Evolutionary conservation across 2,888 invertebrate genomes (phyloP).

Genomic region (Plebejus anna): DNA sequence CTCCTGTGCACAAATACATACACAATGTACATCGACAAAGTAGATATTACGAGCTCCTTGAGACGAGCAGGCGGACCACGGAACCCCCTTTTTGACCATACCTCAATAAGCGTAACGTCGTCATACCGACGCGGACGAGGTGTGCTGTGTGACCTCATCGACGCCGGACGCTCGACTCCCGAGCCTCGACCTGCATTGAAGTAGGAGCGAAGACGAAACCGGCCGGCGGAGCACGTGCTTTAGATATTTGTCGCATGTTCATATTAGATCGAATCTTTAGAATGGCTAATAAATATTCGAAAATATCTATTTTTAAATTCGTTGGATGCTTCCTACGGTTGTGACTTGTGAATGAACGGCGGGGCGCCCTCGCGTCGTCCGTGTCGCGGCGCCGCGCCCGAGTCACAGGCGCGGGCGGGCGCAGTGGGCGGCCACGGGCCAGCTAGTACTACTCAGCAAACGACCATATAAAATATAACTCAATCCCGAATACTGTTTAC

Average conservation of each 20-base stretch:
- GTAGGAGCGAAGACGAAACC: constrained; percentile 30
- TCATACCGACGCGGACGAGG: too few species aligned
- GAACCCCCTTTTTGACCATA: not conserved
- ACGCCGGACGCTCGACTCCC: too few species aligned
- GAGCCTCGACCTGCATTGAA: too few species aligned
- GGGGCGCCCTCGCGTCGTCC: constrained; percentile 68
- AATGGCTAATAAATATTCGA: constrained; percentile 73
- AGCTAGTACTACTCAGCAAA: not conserved
- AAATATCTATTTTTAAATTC: constrained; percentile 76
- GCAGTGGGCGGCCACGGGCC: not conserved
- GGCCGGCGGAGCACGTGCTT: constrained; percentile 56
- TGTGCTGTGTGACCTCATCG: too few species aligned
- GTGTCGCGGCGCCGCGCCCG: constrained; percentile 26
- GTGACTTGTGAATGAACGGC: constrained; percentile 77
- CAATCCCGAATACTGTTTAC: not conserved
- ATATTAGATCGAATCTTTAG: constrained; percentile 74
- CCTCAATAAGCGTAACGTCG: too few species aligned
- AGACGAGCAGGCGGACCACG: too few species aligned
- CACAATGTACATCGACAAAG: not conserved
- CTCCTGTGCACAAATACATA: constrained; percentile 49
- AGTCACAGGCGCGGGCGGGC: constrained; percentile 29
- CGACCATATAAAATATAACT: not conserved
- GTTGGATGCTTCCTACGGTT: constrained; percentile 75
- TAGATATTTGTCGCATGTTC: constrained; percentile 70
- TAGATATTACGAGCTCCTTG: not conserved